Evolutionary conservation across 2,797 vertebrate genomes (phyloP), one percentile per base, ranked within the genome.

Genomic region (Clarias laeviceps): DNA sequence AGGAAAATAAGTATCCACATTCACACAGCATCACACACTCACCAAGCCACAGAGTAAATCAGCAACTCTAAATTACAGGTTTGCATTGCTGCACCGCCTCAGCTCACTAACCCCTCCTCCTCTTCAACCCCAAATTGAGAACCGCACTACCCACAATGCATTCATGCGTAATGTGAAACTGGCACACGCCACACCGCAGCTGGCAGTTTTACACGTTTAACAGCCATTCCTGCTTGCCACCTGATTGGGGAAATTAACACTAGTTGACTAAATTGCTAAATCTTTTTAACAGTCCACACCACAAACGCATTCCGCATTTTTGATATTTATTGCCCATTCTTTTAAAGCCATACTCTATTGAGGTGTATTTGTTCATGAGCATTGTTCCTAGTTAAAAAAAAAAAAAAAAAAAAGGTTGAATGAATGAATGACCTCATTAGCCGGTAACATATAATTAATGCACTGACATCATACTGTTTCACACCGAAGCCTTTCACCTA

Each of bases 1-100:
- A 56, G 12, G 24, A 65, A 40, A 59, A 59, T 62, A 79, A 34
- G 56, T 14, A 73, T 56, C 76, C 65, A 73, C 27, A 56, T 18
- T 68, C 45, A 80, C 65, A 68, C 27, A 61, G 27, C 40, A 61
- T 68, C 69, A 78, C 73, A 54, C 34, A 68, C 66, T 65, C 77
- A 50, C 22, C 37, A 15, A 76, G 17, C 70, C 79, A 62, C 85
- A 86, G 34, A 85, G 40, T 82, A 76, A 73, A 82, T 83, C 72
- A 82, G 82, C 85, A 69, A 64, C 86, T 83, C 50, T 22, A 80
- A 91, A 89, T 91, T 78, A 89, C 83, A 90, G 86, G 85, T 86
- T 90, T 77, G 54, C 78, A 64, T 68, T 82, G 50, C 18, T 69
- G 78, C 80, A 82, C 69, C 69, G 37, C 76, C 73, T 69, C 29